Evolutionary conservation across 2,113 vertebrate genomes (phyloP).

Genomic region (Callocephalon fimbriatum): DNA sequence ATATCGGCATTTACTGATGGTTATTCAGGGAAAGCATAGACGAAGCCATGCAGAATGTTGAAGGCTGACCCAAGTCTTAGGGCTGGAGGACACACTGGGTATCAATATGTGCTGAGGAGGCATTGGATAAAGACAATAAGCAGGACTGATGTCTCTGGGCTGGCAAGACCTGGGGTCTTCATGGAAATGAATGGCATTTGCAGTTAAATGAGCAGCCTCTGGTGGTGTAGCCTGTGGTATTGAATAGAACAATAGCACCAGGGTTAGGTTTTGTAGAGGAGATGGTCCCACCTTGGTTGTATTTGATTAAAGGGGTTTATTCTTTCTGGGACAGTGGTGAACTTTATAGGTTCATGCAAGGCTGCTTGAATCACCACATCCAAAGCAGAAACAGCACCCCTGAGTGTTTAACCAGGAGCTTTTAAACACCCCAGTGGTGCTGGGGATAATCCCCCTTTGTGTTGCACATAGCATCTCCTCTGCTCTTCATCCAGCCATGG

Average conservation of each 20-base stretch:
- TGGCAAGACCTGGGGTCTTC: not conserved
- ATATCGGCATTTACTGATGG: not conserved
- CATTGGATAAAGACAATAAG: not conserved
- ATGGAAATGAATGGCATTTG: not conserved
- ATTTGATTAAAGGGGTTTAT: not conserved
- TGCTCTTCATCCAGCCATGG: rapidly evolving
- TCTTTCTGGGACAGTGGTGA: not conserved
- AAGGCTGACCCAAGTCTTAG: not conserved
- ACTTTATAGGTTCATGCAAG: not conserved
- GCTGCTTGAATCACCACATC: not conserved
- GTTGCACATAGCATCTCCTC: not conserved
- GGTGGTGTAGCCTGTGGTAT: not conserved
- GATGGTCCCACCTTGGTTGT: not conserved
- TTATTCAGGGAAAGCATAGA: not conserved
- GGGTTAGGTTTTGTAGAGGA: not conserved
- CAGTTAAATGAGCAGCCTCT: not conserved
- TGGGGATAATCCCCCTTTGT: not conserved
- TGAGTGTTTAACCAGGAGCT: not conserved
- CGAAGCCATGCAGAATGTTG: not conserved
- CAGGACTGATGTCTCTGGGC: not conserved
- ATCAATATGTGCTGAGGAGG: not conserved
- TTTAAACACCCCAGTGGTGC: not conserved
- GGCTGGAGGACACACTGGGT: not conserved
- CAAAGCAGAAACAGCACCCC: not conserved
- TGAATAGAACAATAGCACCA: rapidly evolving